These are phyloP conservation scores for Xiphorhynchus erythropygius DNA, from an alignment of 2,797 vertebrate genomes.

Conservation along the genomic window DNA sequence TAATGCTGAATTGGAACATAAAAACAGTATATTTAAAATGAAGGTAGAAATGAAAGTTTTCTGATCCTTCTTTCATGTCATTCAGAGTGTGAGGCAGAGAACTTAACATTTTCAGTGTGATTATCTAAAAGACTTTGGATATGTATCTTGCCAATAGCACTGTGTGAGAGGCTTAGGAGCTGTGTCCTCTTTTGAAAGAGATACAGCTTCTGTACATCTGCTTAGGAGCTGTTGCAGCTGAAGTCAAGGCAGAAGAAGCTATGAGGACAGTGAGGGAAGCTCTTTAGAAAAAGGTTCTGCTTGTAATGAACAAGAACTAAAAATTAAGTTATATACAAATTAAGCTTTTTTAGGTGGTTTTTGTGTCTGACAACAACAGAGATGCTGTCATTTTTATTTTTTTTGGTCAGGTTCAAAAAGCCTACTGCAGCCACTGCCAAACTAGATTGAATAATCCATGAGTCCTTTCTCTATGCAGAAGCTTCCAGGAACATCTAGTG, in stretches of 20 bases:
- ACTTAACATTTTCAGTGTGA: not conserved
- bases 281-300: not conserved
- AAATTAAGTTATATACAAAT: not conserved
- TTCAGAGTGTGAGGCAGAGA: not conserved
- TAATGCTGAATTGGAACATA: not conserved
- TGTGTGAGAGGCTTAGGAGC: not conserved
- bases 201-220: not conserved
- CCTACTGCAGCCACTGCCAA: not conserved
- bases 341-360: not conserved
- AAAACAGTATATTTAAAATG: not conserved
- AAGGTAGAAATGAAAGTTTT: not conserved
- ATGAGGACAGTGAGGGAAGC: not conserved
- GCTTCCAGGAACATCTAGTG: not conserved
- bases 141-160: not conserved
- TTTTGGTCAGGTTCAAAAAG: not conserved
- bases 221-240: not conserved
- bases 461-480: not conserved
- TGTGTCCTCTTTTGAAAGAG: not conserved
- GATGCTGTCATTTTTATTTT: not conserved
- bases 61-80: not conserved
- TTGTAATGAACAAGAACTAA: not conserved
- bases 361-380: not conserved
- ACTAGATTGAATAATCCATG: not conserved
- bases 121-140: not conserved
- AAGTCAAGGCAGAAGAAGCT: not conserved